phyloP scores from a whole-genome alignment of 2,888 invertebrate species.

The Dugesia japonica region DNA sequence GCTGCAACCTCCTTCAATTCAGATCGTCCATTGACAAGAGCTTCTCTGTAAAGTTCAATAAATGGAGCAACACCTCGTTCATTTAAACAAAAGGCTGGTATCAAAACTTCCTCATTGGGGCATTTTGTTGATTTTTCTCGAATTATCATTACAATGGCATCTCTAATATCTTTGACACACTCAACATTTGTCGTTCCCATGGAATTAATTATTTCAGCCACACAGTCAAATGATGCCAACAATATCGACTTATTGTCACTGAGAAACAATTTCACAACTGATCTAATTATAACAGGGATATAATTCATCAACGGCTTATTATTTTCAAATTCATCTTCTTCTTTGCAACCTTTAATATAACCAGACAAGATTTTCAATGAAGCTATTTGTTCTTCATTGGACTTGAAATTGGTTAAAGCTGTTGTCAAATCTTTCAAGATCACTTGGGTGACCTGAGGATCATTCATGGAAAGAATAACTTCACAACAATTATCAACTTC shows the following conservation, averaged over 20 bases:
- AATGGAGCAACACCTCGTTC: constrained; percentile 79
- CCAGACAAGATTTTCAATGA: background rate
- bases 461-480: constrained; percentile 72
- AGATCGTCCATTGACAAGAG: constrained; percentile 78
- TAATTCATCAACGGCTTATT: background rate
- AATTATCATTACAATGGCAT: background rate
- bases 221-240: background rate
- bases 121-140: constrained; percentile 55
- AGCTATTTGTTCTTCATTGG: background rate
- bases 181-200: background rate
- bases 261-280: background rate
- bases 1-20: constrained; percentile 72
- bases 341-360: background rate
- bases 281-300: background rate
- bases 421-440: background rate
- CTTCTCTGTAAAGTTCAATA: constrained; percentile 81
- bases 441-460: constrained; percentile 50
- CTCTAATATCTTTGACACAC: constrained; percentile 23
- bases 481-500: constrained; percentile 79
- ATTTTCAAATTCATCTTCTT: background rate
- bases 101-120: constrained; percentile 45
- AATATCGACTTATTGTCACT: background rate
- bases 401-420: background rate
- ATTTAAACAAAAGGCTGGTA: constrained; percentile 80
- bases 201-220: background rate